Percentiles rank a stretch among this genome's conserved stretches.
Evolutionary conservation across 1,140 invertebrate genomes (phyloP).

Genomic region (Oppia nitens): DNA sequence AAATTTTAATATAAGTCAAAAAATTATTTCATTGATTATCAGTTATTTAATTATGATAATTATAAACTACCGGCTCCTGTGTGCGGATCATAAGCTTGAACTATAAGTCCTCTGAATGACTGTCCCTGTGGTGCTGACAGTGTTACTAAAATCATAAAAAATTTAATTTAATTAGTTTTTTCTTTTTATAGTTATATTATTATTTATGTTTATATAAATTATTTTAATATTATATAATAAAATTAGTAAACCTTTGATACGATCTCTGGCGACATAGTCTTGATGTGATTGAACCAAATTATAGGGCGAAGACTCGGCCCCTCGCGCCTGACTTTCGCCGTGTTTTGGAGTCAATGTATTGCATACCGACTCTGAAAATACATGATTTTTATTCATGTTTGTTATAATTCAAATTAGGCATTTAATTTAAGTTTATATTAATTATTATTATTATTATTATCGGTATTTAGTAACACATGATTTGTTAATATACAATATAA

Average conservation of each 20-base stretch:
- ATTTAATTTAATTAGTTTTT: neutral
- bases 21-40: neutral
- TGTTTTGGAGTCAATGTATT: conserved; percentile 18
- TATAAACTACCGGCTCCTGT: neutral
- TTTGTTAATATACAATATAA: too few species aligned
- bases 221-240: neutral
- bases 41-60: neutral
- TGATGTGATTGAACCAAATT: conserved; percentile 16
- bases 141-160: conserved; percentile 10
- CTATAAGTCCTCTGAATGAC: conserved; percentile 18
- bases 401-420: too few species aligned
- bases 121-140: conserved; percentile 2
- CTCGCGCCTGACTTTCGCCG: conserved; percentile 16
- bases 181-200: neutral
- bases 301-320: conserved; percentile 16
- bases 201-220: neutral
- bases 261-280: conserved; percentile 18
- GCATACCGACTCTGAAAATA: conserved; percentile 16
- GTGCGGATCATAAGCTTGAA: conserved; percentile 16
- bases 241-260: conserved; percentile 17
- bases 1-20: neutral
- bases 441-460: too few species aligned
- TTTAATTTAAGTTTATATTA: too few species aligned
- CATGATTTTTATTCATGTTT: too few species aligned
- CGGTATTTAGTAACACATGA: too few species aligned